A percentile compares a stretch with the other conserved stretches of the same genome.
Conservation (phyloP, 2,113 vertebrate species). For the Prolemur simus region DNA sequence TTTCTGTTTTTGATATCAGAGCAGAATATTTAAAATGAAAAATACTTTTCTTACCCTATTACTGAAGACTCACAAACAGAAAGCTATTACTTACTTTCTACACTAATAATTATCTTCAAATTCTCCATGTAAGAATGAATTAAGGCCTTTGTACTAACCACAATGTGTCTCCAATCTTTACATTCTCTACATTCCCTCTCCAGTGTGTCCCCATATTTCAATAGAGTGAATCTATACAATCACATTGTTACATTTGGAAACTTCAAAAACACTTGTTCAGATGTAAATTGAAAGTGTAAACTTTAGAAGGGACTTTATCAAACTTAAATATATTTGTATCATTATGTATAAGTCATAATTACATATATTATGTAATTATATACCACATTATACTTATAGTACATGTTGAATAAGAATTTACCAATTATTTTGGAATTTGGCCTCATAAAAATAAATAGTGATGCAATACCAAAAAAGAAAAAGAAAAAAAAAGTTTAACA, state of each 20-base stretch:
- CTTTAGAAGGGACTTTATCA: constrained; percentile 45
- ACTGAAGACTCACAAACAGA: background rate
- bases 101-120: constrained; percentile 60
- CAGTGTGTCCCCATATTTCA: background rate
- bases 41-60: background rate
- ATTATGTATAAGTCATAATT: background rate
- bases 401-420: background rate
- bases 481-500: constrained; percentile 46
- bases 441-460: constrained; percentile 21
- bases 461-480: constrained; percentile 7
- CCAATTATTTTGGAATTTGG: constrained; percentile 42
- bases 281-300: constrained; percentile 3
- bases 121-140: constrained; percentile 34
- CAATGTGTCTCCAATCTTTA: constrained; percentile 73
- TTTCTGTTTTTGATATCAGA: background rate
- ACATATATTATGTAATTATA: background rate
- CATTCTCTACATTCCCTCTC: constrained; percentile 28
- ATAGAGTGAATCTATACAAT: constrained; percentile 1
- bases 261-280: constrained; percentile 7
- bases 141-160: constrained; percentile 45
- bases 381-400: background rate
- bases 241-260: constrained; percentile 55
- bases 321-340: background rate
- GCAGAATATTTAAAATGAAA: constrained; percentile 59
- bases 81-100: background rate